Evolutionary conservation across 1,140 invertebrate species (phyloP).

Genomic region (Drosophila trapezifrons): DNA sequence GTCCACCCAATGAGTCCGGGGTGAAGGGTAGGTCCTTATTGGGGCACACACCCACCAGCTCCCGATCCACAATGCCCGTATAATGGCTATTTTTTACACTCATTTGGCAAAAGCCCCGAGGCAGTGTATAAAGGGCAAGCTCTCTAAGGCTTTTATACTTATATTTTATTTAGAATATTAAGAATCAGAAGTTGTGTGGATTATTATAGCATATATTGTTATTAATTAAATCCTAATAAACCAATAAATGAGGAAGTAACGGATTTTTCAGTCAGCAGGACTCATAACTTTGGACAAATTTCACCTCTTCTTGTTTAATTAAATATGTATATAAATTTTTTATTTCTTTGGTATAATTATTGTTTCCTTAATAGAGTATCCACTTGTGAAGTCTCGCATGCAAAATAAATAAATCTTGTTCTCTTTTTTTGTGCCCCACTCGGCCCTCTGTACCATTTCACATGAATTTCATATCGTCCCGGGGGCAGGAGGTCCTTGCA

Average conservation of each 20-base stretch:
- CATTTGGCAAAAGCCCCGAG: slow-evolving; percentile 43
- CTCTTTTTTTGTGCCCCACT: slow-evolving; percentile 37
- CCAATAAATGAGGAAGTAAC: neutral
- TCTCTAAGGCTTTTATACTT: neutral
- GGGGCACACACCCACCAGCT: too few relatives aligned
- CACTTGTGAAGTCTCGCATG: neutral
- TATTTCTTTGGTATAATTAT: too few relatives aligned
- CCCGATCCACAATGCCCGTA: slow-evolving; percentile 12
- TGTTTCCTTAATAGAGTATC: slow-evolving; percentile 25
- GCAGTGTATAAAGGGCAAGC: slow-evolving; percentile 8
- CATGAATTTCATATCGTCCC: slow-evolving; percentile 52
- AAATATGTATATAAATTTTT: too few relatives aligned
- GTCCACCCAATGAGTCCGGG: neutral
- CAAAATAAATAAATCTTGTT: slow-evolving; percentile 30
- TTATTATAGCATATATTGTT: too few relatives aligned
- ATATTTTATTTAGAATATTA: neutral
- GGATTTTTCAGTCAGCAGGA: too few relatives aligned
- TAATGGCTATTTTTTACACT: slow-evolving; percentile 77
- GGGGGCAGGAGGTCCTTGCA: slow-evolving; percentile 18
- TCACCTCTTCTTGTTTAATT: too few relatives aligned
- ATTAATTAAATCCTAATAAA: too few relatives aligned
- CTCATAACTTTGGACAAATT: too few relatives aligned
- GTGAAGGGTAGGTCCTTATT: slow-evolving; percentile 17
- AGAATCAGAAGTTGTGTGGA: neutral
- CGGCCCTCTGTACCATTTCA: slow-evolving; percentile 40